Conservation (phyloP, 2,113 vertebrate genomes). For the Mandrillus leucophaeus region DNA sequence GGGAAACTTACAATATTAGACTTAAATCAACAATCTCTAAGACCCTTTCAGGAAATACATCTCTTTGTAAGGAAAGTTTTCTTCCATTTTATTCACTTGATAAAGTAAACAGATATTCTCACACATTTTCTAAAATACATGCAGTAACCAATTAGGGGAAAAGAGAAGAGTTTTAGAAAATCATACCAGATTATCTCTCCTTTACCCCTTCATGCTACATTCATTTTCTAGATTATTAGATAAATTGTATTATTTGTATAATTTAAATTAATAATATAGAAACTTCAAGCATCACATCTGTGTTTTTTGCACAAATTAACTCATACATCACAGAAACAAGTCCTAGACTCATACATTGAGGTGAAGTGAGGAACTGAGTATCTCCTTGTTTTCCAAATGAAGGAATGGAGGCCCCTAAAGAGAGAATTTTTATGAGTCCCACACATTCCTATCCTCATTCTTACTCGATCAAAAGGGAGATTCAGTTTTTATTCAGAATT, state of each 20-base stretch:
- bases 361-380: not conserved
- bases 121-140: not conserved
- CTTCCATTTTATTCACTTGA: not conserved
- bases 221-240: not conserved
- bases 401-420: not conserved
- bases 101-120: not conserved
- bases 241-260: not conserved
- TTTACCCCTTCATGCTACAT: not conserved
- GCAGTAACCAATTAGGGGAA: not conserved
- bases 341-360: not conserved
- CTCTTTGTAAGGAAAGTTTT: not conserved
- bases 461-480: not conserved
- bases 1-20: not conserved
- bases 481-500: not conserved
- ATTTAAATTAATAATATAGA: not conserved
- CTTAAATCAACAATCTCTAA: not conserved
- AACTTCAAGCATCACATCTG: not conserved
- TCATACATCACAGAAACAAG: not conserved
- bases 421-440: not conserved
- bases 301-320: not conserved
- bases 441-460: not conserved
- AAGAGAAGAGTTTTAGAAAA: not conserved
- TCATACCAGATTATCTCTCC: not conserved
- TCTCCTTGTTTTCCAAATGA: not conserved
- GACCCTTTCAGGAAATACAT: not conserved